Percentiles rank a stretch among this genome's conserved stretches.
Conservation (phyloP, 2,113 vertebrate species). For the Athene cunicularia region DNA sequence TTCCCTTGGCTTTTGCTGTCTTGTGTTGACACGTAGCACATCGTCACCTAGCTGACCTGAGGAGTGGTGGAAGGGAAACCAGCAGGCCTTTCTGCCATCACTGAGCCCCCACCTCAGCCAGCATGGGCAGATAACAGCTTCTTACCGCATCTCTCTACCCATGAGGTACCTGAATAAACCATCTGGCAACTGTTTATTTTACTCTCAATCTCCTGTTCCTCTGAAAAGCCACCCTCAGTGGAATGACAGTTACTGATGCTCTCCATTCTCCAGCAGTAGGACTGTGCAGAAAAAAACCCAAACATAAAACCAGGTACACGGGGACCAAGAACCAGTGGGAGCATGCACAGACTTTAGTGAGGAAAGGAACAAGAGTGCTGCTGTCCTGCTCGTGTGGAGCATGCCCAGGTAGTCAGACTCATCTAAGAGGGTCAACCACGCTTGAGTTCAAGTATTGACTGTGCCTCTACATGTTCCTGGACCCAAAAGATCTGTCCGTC, state of each 20-base stretch:
- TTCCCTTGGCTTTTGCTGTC: neutral
- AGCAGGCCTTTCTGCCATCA: neutral
- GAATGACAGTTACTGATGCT: neutral
- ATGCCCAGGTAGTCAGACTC: neutral
- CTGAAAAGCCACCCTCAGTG: neutral
- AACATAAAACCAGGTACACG: neutral
- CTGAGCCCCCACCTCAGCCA: neutral
- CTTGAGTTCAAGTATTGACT: neutral
- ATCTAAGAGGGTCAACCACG: neutral
- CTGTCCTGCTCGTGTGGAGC: neutral
- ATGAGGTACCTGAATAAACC: neutral
- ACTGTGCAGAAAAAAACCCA: neutral
- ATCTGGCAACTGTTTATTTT: neutral
- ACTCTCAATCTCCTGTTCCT: neutral
- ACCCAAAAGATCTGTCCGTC: neutral
- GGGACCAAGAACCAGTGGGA: neutral
- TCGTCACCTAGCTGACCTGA: rapidly evolving
- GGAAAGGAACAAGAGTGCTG: neutral
- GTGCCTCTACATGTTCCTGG: neutral
- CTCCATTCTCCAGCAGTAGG: neutral
- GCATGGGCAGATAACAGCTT: neutral
- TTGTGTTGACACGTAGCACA: rapidly evolving
- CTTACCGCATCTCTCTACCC: neutral
- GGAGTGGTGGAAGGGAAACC: neutral
- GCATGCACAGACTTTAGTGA: neutral